Evolutionary conservation across 2,113 vertebrate genomes (phyloP), one percentile per base, ranked within the genome.

Genomic region (Stercorarius parasiticus): DNA sequence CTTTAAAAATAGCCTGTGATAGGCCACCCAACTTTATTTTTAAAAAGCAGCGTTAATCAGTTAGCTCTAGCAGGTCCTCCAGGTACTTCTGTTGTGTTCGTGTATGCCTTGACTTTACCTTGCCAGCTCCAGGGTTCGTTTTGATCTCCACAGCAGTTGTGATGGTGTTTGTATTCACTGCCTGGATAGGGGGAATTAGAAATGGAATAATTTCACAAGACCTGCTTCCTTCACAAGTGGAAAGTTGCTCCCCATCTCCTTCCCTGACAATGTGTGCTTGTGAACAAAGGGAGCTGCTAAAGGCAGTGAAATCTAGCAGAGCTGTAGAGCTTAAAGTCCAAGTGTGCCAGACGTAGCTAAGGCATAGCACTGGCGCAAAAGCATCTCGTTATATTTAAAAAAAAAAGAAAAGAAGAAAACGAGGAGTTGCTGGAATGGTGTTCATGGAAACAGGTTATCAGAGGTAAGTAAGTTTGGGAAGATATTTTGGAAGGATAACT

Each of bases 1-100:
- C 50, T 62, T 45, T 50, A 65, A 19, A 87, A 82, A 27, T 9
- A 20, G 15, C 6, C 66, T 12, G 5, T 16, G 13, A 15, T 26
- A 38, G 26, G 38, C 27, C 59, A 36, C 23, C 18, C 8, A 8
- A 5, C 45, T 72, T 65, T 70, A 22, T 32, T 71, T 92, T 59
- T 17, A 29, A 45, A 29, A 50, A 70, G 21, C 1, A 0, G 5
- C 11, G 16, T 3, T 13, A 5, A 30, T 64, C 30, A 10, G 15
- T 47, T 55, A 52, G n/a, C 45, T 38, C 30, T n/a, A 36, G 45
- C 73, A 38, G 32, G 15, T 13, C 5, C 52, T 36, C 30, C 80
- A 27, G 52, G 66, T 77, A 10, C 78, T 77, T n/a, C 16, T 58
- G 0, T 13, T 20, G 50, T 23, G 45, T 50, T 50, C 1, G 0